A percentile compares a stretch with the other conserved stretches of the same genome.
These are phyloP conservation scores for Ophioninae sp. DNA, from an alignment of 2,888 invertebrate genomes.

Conservation along the genomic window DNA sequence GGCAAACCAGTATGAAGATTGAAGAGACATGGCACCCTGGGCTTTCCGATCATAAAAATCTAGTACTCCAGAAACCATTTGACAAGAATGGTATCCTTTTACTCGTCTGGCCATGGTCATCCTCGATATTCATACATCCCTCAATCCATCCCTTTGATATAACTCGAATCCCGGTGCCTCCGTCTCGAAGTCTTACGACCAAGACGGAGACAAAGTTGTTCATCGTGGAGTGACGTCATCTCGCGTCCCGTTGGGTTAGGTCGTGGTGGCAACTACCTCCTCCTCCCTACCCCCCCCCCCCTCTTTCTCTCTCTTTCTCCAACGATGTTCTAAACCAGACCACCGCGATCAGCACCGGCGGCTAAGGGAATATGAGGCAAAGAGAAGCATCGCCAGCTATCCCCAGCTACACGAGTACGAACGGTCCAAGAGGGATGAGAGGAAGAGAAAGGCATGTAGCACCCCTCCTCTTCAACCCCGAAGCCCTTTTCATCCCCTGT, in stretches of 20 bases:
- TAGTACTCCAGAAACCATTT: constrained; percentile 29
- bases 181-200: constrained; percentile 23
- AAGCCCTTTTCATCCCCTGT: constrained; percentile 42
- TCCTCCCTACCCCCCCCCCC: constrained; percentile 31
- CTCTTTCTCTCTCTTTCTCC: constrained; percentile 36
- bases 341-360: constrained; percentile 8
- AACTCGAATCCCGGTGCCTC: constrained; percentile 19
- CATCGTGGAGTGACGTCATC: constrained; percentile 72
- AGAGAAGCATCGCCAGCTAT: constrained; percentile 17
- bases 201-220: constrained; percentile 33
- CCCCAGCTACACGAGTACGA: constrained; percentile 12
- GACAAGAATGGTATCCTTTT: not conserved
- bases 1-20: constrained; percentile 5
- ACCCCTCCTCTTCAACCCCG: constrained; percentile 48
- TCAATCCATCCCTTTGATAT: constrained; percentile 12
- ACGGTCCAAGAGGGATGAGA: constrained; percentile 24
- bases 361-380: constrained; percentile 37
- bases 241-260: constrained; percentile 76
- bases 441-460: constrained; percentile 27
- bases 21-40: not conserved
- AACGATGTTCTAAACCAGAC: constrained; percentile 40
- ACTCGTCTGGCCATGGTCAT: not conserved
- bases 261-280: constrained; percentile 69
- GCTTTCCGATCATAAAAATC: not conserved
- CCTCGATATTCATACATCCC: not conserved